Evolutionary conservation across 2,888 invertebrate species (phyloP).

Genomic region (Leptopilina myrica): DNA sequence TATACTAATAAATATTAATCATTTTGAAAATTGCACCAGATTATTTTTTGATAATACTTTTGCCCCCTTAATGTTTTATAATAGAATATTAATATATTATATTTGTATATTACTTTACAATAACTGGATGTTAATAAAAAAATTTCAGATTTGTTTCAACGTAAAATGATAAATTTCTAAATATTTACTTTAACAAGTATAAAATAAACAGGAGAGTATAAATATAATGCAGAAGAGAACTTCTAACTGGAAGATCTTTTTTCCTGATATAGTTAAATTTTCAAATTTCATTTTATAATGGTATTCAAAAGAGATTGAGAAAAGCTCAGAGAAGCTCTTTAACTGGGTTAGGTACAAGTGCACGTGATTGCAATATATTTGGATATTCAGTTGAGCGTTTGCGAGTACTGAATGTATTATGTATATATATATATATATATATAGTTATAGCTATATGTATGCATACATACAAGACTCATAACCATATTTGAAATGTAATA

Average conservation of each 20-base stretch:
- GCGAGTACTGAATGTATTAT: slow-evolving; percentile 19
- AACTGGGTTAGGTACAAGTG: slow-evolving; percentile 42
- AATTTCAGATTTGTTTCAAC: too few relatives aligned
- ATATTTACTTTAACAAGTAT: too few relatives aligned
- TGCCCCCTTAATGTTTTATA: too few relatives aligned
- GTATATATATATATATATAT: neutral
- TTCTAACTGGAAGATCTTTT: neutral
- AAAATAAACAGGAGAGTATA: too few relatives aligned
- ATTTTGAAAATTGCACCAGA: too few relatives aligned
- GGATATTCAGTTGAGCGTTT: slow-evolving; percentile 66
- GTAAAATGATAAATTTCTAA: too few relatives aligned
- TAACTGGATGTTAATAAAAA: too few relatives aligned
- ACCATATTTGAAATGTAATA: slow-evolving; percentile 40
- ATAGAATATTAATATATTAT: too few relatives aligned
- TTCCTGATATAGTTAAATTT: slow-evolving; percentile 10
- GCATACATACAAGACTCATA: slow-evolving; percentile 16
- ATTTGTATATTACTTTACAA: too few relatives aligned
- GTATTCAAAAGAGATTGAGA: slow-evolving; percentile 23
- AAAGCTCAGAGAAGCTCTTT: slow-evolving; percentile 20
- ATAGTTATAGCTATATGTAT: neutral
- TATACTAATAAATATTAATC: too few relatives aligned
- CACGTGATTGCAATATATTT: slow-evolving; percentile 62
- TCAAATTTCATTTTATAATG: slow-evolving; percentile 1
- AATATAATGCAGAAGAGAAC: too few relatives aligned
- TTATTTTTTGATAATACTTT: too few relatives aligned